Conservation (phyloP, 2,113 vertebrate species). For the Hypanus sabinus region DNA sequence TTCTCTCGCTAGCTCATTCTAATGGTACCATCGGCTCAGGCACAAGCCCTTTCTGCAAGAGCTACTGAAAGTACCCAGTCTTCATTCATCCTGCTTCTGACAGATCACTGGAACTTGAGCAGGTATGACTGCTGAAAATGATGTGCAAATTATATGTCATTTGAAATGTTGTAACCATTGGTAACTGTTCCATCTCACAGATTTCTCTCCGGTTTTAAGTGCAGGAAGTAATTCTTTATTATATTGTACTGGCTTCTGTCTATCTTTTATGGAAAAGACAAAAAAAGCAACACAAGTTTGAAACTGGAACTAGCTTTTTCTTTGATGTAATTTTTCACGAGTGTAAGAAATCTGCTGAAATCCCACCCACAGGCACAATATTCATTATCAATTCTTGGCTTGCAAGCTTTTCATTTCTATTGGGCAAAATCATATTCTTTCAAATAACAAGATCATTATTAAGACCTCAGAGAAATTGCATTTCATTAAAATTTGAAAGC, state of each 20-base stretch:
- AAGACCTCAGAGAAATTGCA: not conserved
- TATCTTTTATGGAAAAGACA: not conserved
- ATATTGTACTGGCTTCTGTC: not conserved
- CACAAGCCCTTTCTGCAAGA: not conserved
- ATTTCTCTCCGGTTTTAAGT: not conserved
- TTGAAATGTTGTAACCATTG: slow-evolving; percentile 32
- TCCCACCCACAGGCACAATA: not conserved
- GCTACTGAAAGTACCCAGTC: not conserved
- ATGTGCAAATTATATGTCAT: slow-evolving; percentile 35
- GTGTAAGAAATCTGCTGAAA: not conserved
- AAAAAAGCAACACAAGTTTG: not conserved
- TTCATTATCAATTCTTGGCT: not conserved
- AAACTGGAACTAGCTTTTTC: not conserved
- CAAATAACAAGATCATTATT: not conserved
- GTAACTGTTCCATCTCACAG: slow-evolving; percentile 19
- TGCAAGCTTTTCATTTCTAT: slow-evolving; percentile 6
- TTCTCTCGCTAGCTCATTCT: no score
- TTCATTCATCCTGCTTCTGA: not conserved
- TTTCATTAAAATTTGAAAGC: not conserved
- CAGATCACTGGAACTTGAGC: slow-evolving; percentile 13
- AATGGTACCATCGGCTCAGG: no score
- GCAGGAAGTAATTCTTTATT: not conserved
- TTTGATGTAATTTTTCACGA: not conserved
- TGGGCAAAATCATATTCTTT: not conserved
- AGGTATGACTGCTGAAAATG: slow-evolving; percentile 32